These are phyloP conservation scores for Entomobrya multifasciata DNA, from an alignment of 2,888 invertebrate species.

Conservation along the genomic window DNA sequence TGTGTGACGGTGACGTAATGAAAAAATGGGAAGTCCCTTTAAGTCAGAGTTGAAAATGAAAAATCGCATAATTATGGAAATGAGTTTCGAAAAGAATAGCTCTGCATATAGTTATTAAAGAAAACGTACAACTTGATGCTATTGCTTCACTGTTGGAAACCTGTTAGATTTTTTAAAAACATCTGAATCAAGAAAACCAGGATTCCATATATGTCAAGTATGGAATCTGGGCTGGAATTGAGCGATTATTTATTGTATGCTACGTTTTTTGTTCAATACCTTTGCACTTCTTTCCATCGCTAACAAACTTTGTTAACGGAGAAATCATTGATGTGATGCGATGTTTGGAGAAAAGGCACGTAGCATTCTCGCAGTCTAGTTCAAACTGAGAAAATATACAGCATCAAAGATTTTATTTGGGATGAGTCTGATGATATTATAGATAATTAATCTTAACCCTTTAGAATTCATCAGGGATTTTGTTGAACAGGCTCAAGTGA, in stretches of 20 bases:
- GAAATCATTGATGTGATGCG: neutral
- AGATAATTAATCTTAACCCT: conserved; percentile 69
- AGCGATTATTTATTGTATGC: conserved; percentile 64
- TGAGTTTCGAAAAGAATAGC: neutral
- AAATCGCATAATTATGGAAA: conserved; percentile 69
- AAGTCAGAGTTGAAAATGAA: conserved; percentile 39
- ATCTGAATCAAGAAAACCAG: conserved; percentile 23
- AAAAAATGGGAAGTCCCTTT: neutral
- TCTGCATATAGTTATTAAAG: no score
- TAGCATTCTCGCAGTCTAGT: neutral
- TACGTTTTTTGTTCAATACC: conserved; percentile 16
- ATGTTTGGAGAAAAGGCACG: neutral
- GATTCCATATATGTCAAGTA: conserved; percentile 51
- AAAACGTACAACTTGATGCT: no score
- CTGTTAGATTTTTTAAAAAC: no score
- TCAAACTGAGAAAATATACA: neutral
- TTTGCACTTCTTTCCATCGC: neutral
- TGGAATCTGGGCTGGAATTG: conserved; percentile 69
- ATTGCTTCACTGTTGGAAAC: no score
- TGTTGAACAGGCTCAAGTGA: conserved; percentile 36
- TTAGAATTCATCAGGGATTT: conserved; percentile 59
- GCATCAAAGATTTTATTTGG: conserved; percentile 49
- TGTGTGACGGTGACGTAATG: neutral
- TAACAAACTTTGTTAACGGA: neutral
- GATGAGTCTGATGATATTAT: conserved; percentile 69